Conservation (phyloP, 2,113 vertebrate genomes). For the Myotis davidii region DNA sequence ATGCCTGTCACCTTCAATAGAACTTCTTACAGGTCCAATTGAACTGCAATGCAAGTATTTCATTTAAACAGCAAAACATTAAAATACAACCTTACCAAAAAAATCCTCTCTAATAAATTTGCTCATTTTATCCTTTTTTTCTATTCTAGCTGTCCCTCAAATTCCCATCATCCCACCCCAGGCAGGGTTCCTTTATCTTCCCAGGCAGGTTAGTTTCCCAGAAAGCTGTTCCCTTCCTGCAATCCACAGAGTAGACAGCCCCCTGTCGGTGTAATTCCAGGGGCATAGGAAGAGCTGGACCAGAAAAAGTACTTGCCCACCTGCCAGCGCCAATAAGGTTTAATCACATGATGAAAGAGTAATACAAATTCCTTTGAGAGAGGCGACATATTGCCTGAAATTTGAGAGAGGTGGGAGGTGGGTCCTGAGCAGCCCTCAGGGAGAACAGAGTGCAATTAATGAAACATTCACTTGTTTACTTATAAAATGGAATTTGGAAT, state of each 20-base stretch:
- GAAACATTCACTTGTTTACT: slow-evolving; percentile 9
- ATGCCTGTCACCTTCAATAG: slow-evolving; percentile 5
- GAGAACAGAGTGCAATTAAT: slow-evolving; percentile 3
- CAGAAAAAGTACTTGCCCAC: slow-evolving; percentile 42
- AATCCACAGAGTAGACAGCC: slow-evolving; percentile 73
- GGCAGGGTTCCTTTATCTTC: slow-evolving; percentile 26
- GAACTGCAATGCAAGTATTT: not conserved
- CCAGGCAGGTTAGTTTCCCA: slow-evolving; percentile 31
- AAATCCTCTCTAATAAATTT: not conserved
- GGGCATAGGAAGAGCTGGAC: slow-evolving; percentile 29
- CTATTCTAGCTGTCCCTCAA: not conserved
- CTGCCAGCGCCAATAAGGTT: not conserved
- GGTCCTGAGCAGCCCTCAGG: not conserved
- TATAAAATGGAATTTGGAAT: not conserved
- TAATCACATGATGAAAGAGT: slow-evolving; percentile 33
- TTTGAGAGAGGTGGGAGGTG: not conserved
- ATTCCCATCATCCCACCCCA: not conserved
- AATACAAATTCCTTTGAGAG: slow-evolving; percentile 58
- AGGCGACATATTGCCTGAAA: slow-evolving; percentile 40
- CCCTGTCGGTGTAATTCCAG: slow-evolving; percentile 68
- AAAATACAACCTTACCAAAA: slow-evolving; percentile 18
- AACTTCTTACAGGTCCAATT: not conserved
- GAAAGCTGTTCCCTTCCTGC: slow-evolving; percentile 32
- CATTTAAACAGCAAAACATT: slow-evolving; percentile 6
- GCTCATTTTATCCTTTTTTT: slow-evolving; percentile 21